Base-by-base conservation (phyloP, 37 sponge, comb jelly and placozoan genomes). In the Agelas oroides region DNA sequence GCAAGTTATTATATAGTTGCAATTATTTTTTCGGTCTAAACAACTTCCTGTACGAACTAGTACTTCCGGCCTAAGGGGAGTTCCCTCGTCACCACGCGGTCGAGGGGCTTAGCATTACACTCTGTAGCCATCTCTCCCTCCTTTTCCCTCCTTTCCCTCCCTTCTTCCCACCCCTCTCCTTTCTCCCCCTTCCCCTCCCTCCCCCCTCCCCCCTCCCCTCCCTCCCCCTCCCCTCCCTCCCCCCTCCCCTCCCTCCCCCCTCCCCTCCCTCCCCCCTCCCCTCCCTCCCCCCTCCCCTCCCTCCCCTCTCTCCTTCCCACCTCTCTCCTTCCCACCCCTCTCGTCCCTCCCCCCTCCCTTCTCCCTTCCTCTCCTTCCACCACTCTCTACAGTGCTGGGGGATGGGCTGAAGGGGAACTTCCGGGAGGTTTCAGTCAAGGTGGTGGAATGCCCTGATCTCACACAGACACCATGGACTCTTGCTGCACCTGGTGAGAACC, bases 381-480 rank as follows among this genome's bases (percentile, higher is more conserved):
- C 62, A 3, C 46, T 46, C 27, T 14, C 5, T 24, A 0, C 53
- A 94, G 97, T 94, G 0, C 70, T 97, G 20, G 69, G 59, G 60
- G 80, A 70, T 31, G 93, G 90, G 0, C 81, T 98, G 68, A 68
- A 72, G 71, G 31, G 8, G 38, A 96, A 94, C 69, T 98, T 94
- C 80, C 17, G 38, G 58, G 84, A 88, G 25, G 91, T 58, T 11
- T 74, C 75, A 34, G 97, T 96, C 30, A 35, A 36, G 1, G 93
- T 96, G 5, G 94, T 84, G 21, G 93, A 94, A 5, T 98, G 99
- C 40, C 99, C 99, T 31, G 97, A 98, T 66, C 94, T 98, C 25
- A 94, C 88, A 1, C 68, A 68, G 55, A 15, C 80, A 18, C 96
- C 99, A 53, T 98, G 99, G 99, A 56, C 46, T 24, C 78, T 98